A percentile compares a stretch with the other conserved stretches of the same genome.
Evolutionary conservation across 1,140 invertebrate species (phyloP).

Genomic region (Hypothenemus hampei): DNA sequence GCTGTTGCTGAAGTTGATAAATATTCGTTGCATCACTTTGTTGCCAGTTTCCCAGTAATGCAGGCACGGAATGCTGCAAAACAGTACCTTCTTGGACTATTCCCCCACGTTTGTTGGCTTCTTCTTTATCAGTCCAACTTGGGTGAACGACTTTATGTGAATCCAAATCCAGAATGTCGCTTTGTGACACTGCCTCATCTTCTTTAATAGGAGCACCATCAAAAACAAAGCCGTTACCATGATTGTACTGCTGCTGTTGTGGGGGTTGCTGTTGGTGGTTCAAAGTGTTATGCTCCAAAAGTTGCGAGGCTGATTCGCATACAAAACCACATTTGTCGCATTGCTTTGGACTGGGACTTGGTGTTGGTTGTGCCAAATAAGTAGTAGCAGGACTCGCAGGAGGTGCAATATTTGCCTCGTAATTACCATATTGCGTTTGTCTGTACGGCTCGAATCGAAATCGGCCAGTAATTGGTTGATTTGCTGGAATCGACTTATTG

Average conservation of each 20-base stretch:
- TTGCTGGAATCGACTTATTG: constrained; percentile 39
- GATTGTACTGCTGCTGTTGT: constrained; percentile 45
- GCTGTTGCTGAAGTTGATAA: too few species aligned
- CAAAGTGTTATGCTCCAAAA: constrained; percentile 65
- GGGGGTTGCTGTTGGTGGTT: constrained; percentile 58
- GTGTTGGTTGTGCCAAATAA: constrained; percentile 57
- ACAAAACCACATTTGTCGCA: constrained; percentile 77
- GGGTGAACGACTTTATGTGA: constrained; percentile 79
- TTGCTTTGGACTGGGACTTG: constrained; percentile 60
- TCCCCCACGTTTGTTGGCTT: constrained; percentile 31
- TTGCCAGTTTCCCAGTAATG: too few species aligned
- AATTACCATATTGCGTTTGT: constrained; percentile 38
- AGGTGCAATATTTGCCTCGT: constrained; percentile 44
- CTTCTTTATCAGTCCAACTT: constrained; percentile 47
- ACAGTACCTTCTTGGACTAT: too few species aligned
- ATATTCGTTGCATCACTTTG: too few species aligned
- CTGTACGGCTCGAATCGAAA: constrained; percentile 40
- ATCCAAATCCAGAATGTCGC: constrained; percentile 81
- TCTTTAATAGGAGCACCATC: constrained; percentile 47
- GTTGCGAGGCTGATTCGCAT: constrained; percentile 62
- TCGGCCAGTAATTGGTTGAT: constrained; percentile 47
- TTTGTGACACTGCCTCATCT: constrained; percentile 60
- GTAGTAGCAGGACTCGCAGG: constrained; percentile 61
- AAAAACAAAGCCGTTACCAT: too few species aligned
- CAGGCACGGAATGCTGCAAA: too few species aligned